These are phyloP conservation scores for Misgurnus anguillicaudatus DNA, from an alignment of 2,113 vertebrate species.

Conservation along the genomic window DNA sequence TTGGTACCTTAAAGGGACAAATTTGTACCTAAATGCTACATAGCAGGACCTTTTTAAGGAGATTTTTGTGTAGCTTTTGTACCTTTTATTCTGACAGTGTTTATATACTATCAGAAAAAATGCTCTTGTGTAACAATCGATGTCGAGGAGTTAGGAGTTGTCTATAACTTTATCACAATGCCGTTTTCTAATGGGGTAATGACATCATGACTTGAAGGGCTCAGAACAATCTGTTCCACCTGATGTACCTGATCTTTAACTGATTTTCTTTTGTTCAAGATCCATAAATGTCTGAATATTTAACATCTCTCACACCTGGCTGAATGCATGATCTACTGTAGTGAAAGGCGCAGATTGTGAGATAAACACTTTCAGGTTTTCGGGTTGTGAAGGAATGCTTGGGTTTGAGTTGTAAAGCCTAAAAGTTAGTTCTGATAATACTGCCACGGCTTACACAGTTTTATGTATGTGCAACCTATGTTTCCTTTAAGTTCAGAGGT, in stretches of 20 bases:
- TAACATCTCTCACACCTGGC: not conserved
- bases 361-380: not conserved
- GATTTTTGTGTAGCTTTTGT: too few relatives aligned
- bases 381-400: not conserved
- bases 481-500: conserved; percentile 16
- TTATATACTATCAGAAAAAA: too few relatives aligned
- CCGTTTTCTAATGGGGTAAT: not conserved
- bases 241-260: conserved; percentile 10
- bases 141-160: too few relatives aligned
- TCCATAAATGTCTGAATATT: conserved; percentile 26
- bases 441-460: not conserved
- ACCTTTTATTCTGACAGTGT: too few relatives aligned
- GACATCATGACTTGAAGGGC: not conserved
- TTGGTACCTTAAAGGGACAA: too few relatives aligned
- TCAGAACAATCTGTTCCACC: not conserved
- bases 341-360: not conserved
- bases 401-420: not conserved
- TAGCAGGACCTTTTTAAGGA: too few relatives aligned
- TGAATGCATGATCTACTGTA: not conserved
- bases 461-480: not conserved
- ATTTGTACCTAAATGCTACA: too few relatives aligned
- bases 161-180: too few relatives aligned
- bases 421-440: not conserved
- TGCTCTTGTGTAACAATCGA: too few relatives aligned
- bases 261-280: conserved; percentile 64